A percentile compares a stretch with the other conserved stretches of the same genome.
Conservation (phyloP, 2,888 invertebrate genomes). For the Halocaridina rubra region DNA sequence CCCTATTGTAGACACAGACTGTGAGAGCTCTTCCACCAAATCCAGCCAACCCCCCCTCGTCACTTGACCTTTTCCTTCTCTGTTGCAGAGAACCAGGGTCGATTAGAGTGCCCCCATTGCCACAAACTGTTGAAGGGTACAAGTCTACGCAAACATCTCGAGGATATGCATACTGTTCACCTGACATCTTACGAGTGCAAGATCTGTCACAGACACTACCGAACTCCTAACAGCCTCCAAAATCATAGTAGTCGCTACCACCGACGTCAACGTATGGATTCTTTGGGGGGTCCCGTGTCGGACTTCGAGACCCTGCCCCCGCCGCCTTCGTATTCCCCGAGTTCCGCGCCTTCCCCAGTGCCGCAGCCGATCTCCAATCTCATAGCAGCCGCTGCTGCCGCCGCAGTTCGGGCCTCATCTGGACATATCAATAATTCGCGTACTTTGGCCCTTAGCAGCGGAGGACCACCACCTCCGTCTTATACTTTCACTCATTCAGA, state of each 20-base stretch:
- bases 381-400: slow-evolving; percentile 9
- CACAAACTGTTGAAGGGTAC: slow-evolving; percentile 59
- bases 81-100: slow-evolving; percentile 56
- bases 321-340: neutral
- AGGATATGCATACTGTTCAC: slow-evolving; percentile 63
- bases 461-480: slow-evolving; percentile 22
- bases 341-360: neutral
- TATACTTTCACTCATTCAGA: slow-evolving; percentile 15
- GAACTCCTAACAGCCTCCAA: slow-evolving; percentile 91
- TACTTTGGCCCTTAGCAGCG: slow-evolving; percentile 25
- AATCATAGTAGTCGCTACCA: slow-evolving; percentile 93
- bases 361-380: slow-evolving; percentile 16
- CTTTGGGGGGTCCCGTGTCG: neutral
- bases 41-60: slow-evolving; percentile 9
- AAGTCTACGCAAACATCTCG: slow-evolving; percentile 60
- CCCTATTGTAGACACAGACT: slow-evolving; percentile 44
- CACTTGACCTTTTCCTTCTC: slow-evolving; percentile 51
- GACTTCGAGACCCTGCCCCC: neutral
- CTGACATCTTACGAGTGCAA: slow-evolving; percentile 59
- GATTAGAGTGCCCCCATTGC: slow-evolving; percentile 60
- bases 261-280: slow-evolving; percentile 73
- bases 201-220: slow-evolving; percentile 83
- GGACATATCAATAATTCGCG: slow-evolving; percentile 7
- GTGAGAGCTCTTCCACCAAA: neutral
- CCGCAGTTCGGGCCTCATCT: slow-evolving; percentile 18